Percentiles rank a stretch among this genome's conserved stretches.
These are phyloP conservation scores for Ophraella communa DNA, from an alignment of 2,888 invertebrate genomes.

Conservation along the genomic window DNA sequence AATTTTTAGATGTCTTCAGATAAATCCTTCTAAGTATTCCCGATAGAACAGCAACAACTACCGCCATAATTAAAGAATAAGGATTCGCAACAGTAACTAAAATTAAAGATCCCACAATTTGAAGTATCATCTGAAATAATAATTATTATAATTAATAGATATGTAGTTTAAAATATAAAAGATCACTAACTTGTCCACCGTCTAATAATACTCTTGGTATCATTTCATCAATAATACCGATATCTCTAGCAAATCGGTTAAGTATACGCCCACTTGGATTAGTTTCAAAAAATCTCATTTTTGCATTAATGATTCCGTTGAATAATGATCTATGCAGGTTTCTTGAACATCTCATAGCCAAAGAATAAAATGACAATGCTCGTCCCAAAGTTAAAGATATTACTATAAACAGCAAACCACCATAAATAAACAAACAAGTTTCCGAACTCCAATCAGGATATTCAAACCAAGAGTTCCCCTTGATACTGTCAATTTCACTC, in stretches of 20 bases:
- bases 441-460: constrained; percentile 44
- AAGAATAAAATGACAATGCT: constrained; percentile 73
- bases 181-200: constrained; percentile 8
- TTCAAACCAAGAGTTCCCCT: not conserved
- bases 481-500: not conserved
- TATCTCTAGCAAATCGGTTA: constrained; percentile 72
- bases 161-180: too few species aligned
- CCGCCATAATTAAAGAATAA: constrained; percentile 58
- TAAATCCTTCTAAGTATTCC: constrained; percentile 75
- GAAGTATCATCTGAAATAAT: constrained; percentile 61
- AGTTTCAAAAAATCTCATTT: constrained; percentile 70
- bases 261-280: constrained; percentile 68
- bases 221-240: constrained; percentile 63
- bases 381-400: constrained; percentile 67
- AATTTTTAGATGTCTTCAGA: constrained; percentile 77
- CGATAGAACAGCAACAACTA: constrained; percentile 67
- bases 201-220: constrained; percentile 50
- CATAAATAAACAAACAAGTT: constrained; percentile 68
- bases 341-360: constrained; percentile 71
- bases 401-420: constrained; percentile 61
- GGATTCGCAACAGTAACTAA: constrained; percentile 64
- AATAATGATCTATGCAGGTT: constrained; percentile 61
- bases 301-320: constrained; percentile 63
- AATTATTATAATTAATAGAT: too few species aligned
- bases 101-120: constrained; percentile 62